Evolutionary conservation across 2,113 vertebrate genomes (phyloP).

Genomic region (Empidonax alnorum): DNA sequence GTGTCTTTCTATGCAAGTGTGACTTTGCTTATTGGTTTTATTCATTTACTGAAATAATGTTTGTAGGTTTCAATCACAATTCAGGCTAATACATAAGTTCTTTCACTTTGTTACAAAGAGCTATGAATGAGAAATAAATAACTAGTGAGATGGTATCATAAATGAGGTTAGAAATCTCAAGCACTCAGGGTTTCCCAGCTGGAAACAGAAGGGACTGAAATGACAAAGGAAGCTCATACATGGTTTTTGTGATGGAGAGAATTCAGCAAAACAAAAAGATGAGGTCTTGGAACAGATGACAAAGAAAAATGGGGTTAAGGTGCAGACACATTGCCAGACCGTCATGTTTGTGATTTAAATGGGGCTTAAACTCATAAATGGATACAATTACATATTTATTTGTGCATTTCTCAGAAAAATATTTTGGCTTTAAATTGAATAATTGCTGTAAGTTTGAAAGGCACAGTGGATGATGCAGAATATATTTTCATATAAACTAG

Average conservation of each 20-base stretch:
- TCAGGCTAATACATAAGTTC: background rate
- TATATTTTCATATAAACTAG: background rate
- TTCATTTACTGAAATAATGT: background rate
- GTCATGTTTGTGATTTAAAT: background rate
- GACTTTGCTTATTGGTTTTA: background rate
- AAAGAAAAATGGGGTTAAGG: background rate
- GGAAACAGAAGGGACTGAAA: slow-evolving; percentile 10
- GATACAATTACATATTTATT: background rate
- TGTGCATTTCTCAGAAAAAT: background rate
- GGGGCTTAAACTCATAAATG: background rate
- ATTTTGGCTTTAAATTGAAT: background rate
- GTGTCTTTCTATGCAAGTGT: background rate
- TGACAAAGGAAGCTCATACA: background rate
- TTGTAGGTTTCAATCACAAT: background rate
- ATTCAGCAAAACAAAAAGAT: background rate
- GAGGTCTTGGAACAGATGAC: background rate
- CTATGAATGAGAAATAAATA: slow-evolving; percentile 1
- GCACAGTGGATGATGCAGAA: background rate
- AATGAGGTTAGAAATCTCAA: slow-evolving; percentile 23
- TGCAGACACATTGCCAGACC: background rate
- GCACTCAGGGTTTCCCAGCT: background rate
- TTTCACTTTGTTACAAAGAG: background rate
- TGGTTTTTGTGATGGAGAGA: background rate
- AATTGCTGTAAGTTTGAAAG: background rate
- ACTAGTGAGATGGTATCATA: background rate